Conservation (phyloP, 92 coral and sea anemone species). For the Bergia sp. region DNA sequence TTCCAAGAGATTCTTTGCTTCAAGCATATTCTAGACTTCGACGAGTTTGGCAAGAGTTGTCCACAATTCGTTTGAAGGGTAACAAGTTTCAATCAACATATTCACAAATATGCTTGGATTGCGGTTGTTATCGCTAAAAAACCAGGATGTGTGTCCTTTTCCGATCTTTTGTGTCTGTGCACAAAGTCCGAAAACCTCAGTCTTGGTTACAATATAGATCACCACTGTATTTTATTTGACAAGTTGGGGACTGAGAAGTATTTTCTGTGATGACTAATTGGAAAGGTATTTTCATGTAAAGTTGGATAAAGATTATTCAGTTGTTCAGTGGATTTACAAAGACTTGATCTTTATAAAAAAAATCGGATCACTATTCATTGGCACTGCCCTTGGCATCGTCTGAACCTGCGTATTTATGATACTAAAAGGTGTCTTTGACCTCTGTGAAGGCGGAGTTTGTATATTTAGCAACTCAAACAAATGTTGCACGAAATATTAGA, state of each 20-base stretch:
- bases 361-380: neutral
- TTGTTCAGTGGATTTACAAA: neutral
- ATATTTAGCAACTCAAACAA: too few relatives aligned
- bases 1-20: constrained; percentile 4
- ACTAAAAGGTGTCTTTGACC: neutral
- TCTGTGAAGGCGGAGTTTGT: too few relatives aligned
- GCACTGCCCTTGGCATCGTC: neutral
- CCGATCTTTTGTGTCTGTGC: neutral
- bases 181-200: too few relatives aligned
- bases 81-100: constrained; percentile 31
- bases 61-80: constrained; percentile 1
- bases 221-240: too few relatives aligned
- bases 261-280: too few relatives aligned
- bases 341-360: neutral
- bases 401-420: too few relatives aligned
- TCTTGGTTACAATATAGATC: too few relatives aligned
- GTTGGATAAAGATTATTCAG: too few relatives aligned
- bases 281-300: too few relatives aligned
- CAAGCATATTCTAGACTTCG: neutral
- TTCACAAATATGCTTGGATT: neutral
- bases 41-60: neutral
- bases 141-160: neutral
- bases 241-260: too few relatives aligned
- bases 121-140: neutral
- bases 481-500: neutral